Conservation (phyloP, 2,113 vertebrate species). For the Myanophis thanlyinensis region DNA sequence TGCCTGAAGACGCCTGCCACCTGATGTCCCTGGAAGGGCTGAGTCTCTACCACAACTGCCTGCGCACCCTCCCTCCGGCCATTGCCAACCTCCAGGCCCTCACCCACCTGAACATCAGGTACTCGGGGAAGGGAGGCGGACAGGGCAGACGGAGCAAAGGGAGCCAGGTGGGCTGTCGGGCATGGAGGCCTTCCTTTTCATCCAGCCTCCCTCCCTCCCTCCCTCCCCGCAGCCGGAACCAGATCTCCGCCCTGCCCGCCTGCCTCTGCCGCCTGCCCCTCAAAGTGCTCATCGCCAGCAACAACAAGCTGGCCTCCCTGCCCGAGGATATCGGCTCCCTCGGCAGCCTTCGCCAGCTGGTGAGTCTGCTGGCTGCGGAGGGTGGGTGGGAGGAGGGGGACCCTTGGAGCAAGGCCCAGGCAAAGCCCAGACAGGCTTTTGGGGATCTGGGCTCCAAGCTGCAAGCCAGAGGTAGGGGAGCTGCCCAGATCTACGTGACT, state of each 20-base stretch:
- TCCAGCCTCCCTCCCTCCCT: neutral
- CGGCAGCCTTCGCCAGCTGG: conserved; percentile 85
- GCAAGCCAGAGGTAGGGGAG: neutral
- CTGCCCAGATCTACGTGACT: neutral
- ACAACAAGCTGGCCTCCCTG: conserved; percentile 86
- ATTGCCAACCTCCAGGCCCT: conserved; percentile 87
- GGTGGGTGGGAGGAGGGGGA: neutral
- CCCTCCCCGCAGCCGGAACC: conserved; percentile 81
- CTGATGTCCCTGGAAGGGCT: conserved; percentile 88
- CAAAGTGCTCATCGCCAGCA: conserved; percentile 87
- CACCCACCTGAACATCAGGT: conserved; percentile 87
- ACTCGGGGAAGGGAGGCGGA: neutral
- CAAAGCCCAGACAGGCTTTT: neutral
- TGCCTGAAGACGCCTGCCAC: conserved; percentile 86
- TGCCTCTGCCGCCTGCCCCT: conserved; percentile 88
- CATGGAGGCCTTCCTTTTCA: neutral
- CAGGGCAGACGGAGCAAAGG: accelerated
- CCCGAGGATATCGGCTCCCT: conserved; percentile 77
- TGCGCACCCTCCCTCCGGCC: conserved; percentile 79
- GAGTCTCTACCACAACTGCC: conserved; percentile 93
- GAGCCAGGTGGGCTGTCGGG: neutral
- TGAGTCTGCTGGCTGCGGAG: conserved; percentile 49
- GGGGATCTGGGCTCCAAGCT: neutral
- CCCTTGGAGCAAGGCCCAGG: neutral
- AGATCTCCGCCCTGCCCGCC: conserved; percentile 79